phyloP scores from a whole-genome alignment of 2,888 invertebrate species.

The Gerris lacustris region DNA sequence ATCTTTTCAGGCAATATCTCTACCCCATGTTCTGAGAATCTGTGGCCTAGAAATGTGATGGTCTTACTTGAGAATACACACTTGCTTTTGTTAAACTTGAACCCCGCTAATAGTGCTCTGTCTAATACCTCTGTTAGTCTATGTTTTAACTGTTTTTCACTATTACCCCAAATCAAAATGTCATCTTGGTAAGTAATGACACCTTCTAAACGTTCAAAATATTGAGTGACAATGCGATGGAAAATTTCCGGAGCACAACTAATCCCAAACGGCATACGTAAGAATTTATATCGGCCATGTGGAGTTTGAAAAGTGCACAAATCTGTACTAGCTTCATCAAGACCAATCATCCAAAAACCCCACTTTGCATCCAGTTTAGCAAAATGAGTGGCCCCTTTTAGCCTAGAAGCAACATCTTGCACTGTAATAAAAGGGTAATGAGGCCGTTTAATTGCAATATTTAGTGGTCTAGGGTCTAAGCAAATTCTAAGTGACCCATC shows the following conservation, averaged over 20 bases:
- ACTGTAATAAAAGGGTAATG: constrained; percentile 5
- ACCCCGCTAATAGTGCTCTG: neutral
- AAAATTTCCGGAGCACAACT: constrained; percentile 7
- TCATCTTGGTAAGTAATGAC: constrained; percentile 13
- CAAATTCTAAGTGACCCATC: neutral
- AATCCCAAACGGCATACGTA: constrained; percentile 11
- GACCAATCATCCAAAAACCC: constrained; percentile 13
- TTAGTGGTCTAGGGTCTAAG: constrained; percentile 11
- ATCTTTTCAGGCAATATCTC: neutral
- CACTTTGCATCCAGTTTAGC: constrained; percentile 8
- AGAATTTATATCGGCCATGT: constrained; percentile 9
- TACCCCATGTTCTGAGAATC: neutral
- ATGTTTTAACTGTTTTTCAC: neutral
- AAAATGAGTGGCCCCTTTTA: constrained; percentile 7
- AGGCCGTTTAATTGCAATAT: constrained; percentile 6
- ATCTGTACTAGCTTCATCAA: constrained; percentile 7
- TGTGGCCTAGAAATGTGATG: constrained; percentile 8
- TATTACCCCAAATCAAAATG: constrained; percentile 8
- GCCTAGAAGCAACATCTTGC: neutral
- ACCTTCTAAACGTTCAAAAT: neutral
- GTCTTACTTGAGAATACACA: neutral
- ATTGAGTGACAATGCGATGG: neutral
- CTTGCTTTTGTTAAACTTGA: constrained; percentile 11
- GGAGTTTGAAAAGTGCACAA: constrained; percentile 12
- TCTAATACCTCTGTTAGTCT: neutral